Conservation (phyloP, 2,113 vertebrate genomes). For the Micromys minutus region DNA sequence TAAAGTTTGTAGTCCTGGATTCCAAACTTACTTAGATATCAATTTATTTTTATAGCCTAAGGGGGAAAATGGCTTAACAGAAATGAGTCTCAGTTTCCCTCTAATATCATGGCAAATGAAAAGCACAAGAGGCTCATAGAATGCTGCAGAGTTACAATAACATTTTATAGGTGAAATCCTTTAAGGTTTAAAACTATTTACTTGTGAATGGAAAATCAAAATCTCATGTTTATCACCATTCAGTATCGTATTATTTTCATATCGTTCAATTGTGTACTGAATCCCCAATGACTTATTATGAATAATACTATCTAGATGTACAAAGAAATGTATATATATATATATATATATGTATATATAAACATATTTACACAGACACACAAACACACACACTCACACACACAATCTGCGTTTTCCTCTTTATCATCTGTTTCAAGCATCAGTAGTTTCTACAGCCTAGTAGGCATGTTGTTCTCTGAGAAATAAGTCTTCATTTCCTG, state of each 20-base stretch:
- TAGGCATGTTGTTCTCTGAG: not conserved
- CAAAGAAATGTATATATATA: not conserved
- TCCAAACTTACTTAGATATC: not conserved
- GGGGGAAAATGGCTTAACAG: not conserved
- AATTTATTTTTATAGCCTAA: not conserved
- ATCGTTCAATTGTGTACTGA: not conserved
- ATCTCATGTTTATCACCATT: not conserved
- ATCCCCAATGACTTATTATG: not conserved
- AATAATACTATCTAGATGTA: not conserved
- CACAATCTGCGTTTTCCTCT: not conserved
- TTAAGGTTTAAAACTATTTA: not conserved
- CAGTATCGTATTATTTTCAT: not conserved
- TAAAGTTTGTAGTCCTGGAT: not conserved
- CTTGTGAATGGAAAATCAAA: slow-evolving; percentile 17
- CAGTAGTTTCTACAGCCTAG: not conserved
- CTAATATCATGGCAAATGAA: not conserved
- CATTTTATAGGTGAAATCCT: not conserved
- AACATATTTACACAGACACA: not conserved
- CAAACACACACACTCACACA: not conserved
- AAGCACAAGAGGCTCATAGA: not conserved
- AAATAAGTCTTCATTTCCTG: not conserved
- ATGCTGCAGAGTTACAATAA: not conserved
- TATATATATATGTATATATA: not conserved
- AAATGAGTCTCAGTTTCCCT: slow-evolving; percentile 22
- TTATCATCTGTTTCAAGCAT: not conserved